Percentiles rank a stretch among this genome's conserved stretches.
Evolutionary conservation across 2,797 vertebrate genomes (phyloP).

Genomic region (Aselliscus stoliczkanus): DNA sequence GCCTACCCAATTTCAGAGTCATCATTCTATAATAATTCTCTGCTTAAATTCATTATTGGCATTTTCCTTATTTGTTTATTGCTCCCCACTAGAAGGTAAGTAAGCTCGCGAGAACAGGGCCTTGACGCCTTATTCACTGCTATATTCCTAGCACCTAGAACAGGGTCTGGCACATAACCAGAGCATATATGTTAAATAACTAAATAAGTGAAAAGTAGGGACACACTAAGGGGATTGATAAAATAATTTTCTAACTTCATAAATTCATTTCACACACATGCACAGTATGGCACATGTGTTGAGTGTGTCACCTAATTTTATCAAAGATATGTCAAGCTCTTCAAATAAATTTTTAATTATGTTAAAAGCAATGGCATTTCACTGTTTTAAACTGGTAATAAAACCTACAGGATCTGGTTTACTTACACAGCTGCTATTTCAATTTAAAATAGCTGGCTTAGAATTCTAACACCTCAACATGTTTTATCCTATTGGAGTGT

Average conservation of each 20-base stretch:
- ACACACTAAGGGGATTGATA: background rate
- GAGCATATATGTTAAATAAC: background rate
- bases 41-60: background rate
- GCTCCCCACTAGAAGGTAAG: background rate
- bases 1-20: background rate
- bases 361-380: background rate
- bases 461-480: background rate
- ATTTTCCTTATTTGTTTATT: background rate
- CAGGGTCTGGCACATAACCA: background rate
- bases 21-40: background rate
- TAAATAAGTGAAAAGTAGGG: background rate
- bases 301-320: background rate
- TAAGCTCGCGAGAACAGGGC: background rate
- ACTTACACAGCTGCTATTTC: background rate
- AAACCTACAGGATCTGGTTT: background rate
- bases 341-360: background rate
- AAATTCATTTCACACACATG: slow-evolving; percentile 13
- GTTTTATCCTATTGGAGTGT: background rate
- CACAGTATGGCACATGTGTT: background rate
- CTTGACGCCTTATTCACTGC: background rate
- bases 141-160: background rate
- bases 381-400: background rate
- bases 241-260: background rate
- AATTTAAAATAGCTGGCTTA: background rate
- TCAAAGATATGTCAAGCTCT: background rate